Evolutionary conservation across 2,113 vertebrate species (phyloP), one percentile per base, ranked within the genome.

Genomic region (Junco hyemalis): DNA sequence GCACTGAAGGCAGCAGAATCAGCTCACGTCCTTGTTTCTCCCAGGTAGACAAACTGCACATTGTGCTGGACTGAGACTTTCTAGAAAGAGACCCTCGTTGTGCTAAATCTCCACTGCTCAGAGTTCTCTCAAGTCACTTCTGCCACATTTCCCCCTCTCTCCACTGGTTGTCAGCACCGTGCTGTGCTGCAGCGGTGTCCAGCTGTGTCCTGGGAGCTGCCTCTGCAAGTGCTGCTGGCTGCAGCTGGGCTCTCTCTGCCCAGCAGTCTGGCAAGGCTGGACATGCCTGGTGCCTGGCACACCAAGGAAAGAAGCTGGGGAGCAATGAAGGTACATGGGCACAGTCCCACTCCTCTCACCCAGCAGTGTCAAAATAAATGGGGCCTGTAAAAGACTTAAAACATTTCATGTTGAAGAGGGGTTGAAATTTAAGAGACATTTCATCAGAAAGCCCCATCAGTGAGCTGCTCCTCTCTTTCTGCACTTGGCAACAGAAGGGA

Each of bases 91-190:
- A 28, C 7, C 3, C 64, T 80, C 0, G 0, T 18, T 40, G 68
- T 9, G 38, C 57, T 69, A 4, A 29, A 89, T 38, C 54, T 61
- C 22, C 0, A 0, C 77, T 71, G 18, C 63, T 59, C 48, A 10
- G 2, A 83, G 70, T 9, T 36, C 36, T 45, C 79, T 69, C 18
- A 11, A 73, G 61, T 53, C 57, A 42, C 54, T 93, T 74, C 38
- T 88, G 79, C 19, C 91, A 90, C 64, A 59, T 76, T 96, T 86
- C 94, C 77, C 64, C 60, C 73, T 92, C 56, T 57, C 80, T 93
- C 93, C 88, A 66, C 91, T 89, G 92, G 86, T 71, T 71, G 91
- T 95, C 95, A 96, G 92, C 77, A 89, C 91, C 19, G 80, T 85
- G 90, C 88, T 91, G 84, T 40, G 83, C 84, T 88, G 79, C 82